Base-by-base conservation (phyloP, 2,113 vertebrate species). In the Ceuthmochares aereus region DNA sequence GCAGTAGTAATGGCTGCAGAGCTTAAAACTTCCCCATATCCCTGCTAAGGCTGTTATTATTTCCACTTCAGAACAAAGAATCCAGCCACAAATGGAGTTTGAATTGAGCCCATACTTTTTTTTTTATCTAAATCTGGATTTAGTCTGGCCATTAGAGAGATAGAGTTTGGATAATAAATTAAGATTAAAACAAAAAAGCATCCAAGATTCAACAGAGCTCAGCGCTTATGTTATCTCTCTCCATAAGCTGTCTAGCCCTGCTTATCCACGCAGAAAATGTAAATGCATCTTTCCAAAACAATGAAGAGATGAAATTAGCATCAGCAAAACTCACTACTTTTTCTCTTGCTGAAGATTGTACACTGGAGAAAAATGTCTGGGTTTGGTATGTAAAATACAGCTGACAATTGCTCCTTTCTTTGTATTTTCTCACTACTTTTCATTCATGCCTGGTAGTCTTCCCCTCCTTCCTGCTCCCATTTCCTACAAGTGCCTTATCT, bases 201-300 rank as follows among this genome's bases (percentile, higher is more conserved):
- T 55, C 34, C 26, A 32, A 74, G 63, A 75, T 77, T 88, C 72
- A 90, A 27, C 40, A 78, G 72, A 90, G 42, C 70, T 96, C 51
- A 63, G 32, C 0, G 1, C 21, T 69, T 90, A 64, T 0, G 3
- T 93, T 93, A 88, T 96, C 87, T 91, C 67, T 74, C 32, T 74
- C 51, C 36, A 32, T 88, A 93, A 94, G 55, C 37, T 5, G 2
- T 73, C 81, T 55, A 37, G 74, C 77, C 67, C 56, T 90, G 70
- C 70, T 95, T 93, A 94, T 85, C 78, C 22, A 2, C 63, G 83
- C 43, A 80, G 70, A 90, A 93, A 91, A 95, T 78, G 59, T 59
- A 87, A 94, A 94, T 86, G 32, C 43, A 49, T 74, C 84, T 80
- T 77, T 88, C 51, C 82, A 92, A 93, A 94, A 93, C 82, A 95